Conservation (phyloP, 2,113 vertebrate genomes). For the Brachypodius melanocephalos region DNA sequence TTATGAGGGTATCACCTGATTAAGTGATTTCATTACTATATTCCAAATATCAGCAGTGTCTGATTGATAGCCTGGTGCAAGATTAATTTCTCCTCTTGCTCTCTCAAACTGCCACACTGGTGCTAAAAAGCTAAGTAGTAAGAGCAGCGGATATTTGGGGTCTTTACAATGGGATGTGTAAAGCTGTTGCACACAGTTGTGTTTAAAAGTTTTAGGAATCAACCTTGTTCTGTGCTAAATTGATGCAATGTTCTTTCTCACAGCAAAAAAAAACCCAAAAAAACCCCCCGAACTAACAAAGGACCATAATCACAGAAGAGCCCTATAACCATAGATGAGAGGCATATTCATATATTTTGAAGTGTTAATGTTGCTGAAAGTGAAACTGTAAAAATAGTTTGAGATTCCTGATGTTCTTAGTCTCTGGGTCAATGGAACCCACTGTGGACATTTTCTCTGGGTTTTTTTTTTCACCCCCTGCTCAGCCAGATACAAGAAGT, state of each 20-base stretch:
- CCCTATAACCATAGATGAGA: background rate
- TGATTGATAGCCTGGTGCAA: background rate
- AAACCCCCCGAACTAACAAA: no score
- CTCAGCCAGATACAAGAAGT: conserved; percentile 30
- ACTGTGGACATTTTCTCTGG: conserved; percentile 57
- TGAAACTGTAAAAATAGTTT: conserved; percentile 10
- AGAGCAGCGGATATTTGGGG: background rate
- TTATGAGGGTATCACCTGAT: background rate
- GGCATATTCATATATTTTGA: conserved; percentile 4
- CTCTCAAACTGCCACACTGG: background rate
- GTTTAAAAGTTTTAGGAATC: background rate
- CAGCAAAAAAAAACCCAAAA: background rate
- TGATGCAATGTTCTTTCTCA: background rate
- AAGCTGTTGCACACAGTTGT: background rate
- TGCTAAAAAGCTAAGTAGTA: background rate
- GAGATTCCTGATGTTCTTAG: background rate
- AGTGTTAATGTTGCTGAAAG: conserved; percentile 62
- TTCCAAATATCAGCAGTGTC: background rate
- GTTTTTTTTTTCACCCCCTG: background rate
- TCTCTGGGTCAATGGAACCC: conserved; percentile 42
- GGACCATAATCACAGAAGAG: background rate
- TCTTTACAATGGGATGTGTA: background rate
- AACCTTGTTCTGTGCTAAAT: background rate
- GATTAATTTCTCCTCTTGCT: background rate
- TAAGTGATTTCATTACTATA: background rate